Evolutionary conservation across 2,113 vertebrate genomes (phyloP), one percentile per base, ranked within the genome.

Genomic region (Smithornis capensis): DNA sequence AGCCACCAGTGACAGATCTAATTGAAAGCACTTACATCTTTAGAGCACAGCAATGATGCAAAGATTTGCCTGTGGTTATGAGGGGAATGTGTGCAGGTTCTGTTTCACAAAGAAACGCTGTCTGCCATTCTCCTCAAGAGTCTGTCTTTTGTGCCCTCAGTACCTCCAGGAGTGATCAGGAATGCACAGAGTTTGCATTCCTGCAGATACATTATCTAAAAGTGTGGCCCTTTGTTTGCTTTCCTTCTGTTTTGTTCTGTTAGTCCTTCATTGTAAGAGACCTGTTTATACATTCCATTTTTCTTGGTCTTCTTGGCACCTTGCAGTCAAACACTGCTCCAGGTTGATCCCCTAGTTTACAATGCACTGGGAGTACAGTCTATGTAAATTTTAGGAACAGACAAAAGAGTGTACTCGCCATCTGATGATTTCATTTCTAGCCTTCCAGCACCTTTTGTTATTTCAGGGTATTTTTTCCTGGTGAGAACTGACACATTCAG

Each of bases 351-450:
- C 90, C 69, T 90, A 71, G 57, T 92, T 77, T 89, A 76, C 82
- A 93, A 71, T 50, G 86, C 29, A 21, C 85, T 85, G 97, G 79
- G 96, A 97, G 82, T 33, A 53, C 33, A 96, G 95, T 18, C 90
- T 94, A 63, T 92, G 93, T 91, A 96, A 96, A 96, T 96, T 65
- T 94, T 86, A 90, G 60, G 38, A 91, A 83, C 82, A 97, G 96
- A 97, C 95, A 94, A 97, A 98, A 97, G 96, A 95, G 35, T 29
- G 86, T 68, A 78, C 91, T 94, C 0, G 4, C 94, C 95, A 95
- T 93, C 84, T 79, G 92, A 98, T 96, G 92, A 97, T 94, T 95
- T 97, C 90, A 96, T 88, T 95, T 97, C 95, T 97, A 94, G 83
- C 69, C 96, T 94, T 95, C 94, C 96, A 96, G 88, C 85, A 90